phyloP scores from a whole-genome alignment of 2,797 vertebrate genomes.

The Pagetopsis macropterus region DNA sequence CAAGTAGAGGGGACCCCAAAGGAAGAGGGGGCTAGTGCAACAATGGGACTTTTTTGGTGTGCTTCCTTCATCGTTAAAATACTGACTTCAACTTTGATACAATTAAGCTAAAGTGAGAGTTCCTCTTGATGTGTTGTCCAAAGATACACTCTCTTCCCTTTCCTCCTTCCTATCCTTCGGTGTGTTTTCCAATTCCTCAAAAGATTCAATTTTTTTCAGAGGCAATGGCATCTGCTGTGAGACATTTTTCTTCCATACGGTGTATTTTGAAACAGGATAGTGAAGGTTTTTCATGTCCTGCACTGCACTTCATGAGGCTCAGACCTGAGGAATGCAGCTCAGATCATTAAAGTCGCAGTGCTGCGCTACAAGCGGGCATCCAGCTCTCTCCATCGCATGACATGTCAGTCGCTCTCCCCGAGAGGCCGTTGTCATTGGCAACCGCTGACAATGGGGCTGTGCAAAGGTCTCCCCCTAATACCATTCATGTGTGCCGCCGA shows the following conservation, averaged over 20 bases:
- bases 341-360: conserved; percentile 70
- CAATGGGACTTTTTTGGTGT: conserved; percentile 21
- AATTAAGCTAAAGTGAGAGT: conserved; percentile 55
- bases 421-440: conserved; percentile 67
- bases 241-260: background rate
- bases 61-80: conserved; percentile 19
- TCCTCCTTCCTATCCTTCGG: background rate
- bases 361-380: conserved; percentile 61
- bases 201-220: conserved; percentile 23
- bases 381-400: conserved; percentile 73
- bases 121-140: conserved; percentile 35
- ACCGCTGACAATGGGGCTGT: conserved; percentile 70
- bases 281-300: conserved; percentile 22
- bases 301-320: conserved; percentile 43
- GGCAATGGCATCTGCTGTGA: conserved; percentile 15
- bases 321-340: conserved; percentile 71
- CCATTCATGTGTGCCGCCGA: conserved; percentile 69
- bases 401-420: conserved; percentile 47
- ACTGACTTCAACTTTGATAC: conserved; percentile 32
- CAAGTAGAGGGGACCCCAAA: conserved; percentile 49
- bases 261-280: conserved; percentile 17
- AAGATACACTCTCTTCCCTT: conserved; percentile 8
- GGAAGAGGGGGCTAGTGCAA: conserved; percentile 22
- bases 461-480: conserved; percentile 68
- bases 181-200: conserved; percentile 29